phyloP scores from a whole-genome alignment of 1,140 invertebrate genomes.

The Plutomurus gul region DNA sequence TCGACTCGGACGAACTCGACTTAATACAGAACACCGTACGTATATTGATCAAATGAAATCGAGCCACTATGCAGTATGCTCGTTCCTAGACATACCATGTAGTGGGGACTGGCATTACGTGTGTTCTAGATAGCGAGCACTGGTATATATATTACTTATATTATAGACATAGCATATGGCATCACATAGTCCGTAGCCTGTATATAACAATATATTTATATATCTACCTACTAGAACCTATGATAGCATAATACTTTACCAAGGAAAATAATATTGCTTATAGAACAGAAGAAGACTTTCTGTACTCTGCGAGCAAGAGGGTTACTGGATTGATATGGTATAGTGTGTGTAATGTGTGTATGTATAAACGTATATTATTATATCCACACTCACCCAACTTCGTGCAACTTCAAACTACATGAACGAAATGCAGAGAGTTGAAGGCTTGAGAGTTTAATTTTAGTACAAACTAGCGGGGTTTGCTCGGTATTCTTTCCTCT shows the following conservation, averaged over 20 bases:
- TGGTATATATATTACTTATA: neutral
- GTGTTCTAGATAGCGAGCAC: neutral
- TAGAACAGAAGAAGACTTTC: neutral
- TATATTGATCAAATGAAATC: slow-evolving; percentile 36
- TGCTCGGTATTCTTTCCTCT: no score
- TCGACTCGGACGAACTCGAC: slow-evolving; percentile 24
- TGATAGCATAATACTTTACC: neutral
- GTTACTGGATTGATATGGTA: no score
- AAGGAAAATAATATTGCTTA: neutral
- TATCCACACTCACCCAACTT: no score
- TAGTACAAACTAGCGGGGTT: no score
- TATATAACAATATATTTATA: no score
- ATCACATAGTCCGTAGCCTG: neutral
- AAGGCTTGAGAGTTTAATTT: no score
- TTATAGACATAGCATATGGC: neutral
- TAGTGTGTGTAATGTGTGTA: no score
- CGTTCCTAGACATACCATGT: no score
- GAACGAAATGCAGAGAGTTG: no score
- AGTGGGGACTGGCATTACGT: neutral
- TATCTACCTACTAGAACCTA: neutral
- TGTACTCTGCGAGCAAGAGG: neutral
- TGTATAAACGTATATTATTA: no score
- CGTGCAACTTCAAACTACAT: no score
- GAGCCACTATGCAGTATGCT: neutral
- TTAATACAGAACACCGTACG: slow-evolving; percentile 23